Evolutionary conservation across 2,113 vertebrate genomes (phyloP), one percentile per base, ranked within the genome.

Genomic region (Aix galericulata): DNA sequence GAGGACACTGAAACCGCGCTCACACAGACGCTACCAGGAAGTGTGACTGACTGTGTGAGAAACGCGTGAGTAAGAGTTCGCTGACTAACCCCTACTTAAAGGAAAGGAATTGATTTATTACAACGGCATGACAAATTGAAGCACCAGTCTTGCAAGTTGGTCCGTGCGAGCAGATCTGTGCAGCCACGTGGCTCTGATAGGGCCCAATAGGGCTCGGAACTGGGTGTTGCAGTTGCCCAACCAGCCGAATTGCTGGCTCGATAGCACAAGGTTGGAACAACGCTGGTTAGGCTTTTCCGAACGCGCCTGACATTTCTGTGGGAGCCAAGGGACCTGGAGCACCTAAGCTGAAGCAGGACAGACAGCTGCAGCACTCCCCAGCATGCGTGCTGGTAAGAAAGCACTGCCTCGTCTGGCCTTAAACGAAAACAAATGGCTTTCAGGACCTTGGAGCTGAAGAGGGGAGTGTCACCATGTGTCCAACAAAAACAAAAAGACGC

Each of bases 31-130:
- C 82, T 67, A 71, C 73, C 10, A 15, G 75, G 80, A 92, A 84
- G 60, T 18, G 52, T 42, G 60, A 56, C 34, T 69, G 48, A 36
- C 29, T 66, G 58, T 26, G 15, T 5, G 20, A 88, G 80, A 91
- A 83, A 78, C 5, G 23, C 23, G 13, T 91, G 88, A 96, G 91
- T 75, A 82, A 92, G 81, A 72, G 86, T 91, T 91, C 92, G 92
- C 95, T 96, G 95, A 94, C 94, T 95, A 94, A 94, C 69, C 52
- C 66, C 44, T 25, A 7, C 56, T 44, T 84, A 71, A 87, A 93
- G 74, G 81, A 53, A 94, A 94, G 36, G 91, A 92, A 95, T 73
- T 85, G 85, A 95, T 93, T 95, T 95, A 79, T 89, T 84, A 38
- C 8, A 80, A 0, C 8, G 88, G 79, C 87, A 29, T 72, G 82